Evolutionary conservation across 1,140 invertebrate species (phyloP).

Genomic region (Bombus waltoni): DNA sequence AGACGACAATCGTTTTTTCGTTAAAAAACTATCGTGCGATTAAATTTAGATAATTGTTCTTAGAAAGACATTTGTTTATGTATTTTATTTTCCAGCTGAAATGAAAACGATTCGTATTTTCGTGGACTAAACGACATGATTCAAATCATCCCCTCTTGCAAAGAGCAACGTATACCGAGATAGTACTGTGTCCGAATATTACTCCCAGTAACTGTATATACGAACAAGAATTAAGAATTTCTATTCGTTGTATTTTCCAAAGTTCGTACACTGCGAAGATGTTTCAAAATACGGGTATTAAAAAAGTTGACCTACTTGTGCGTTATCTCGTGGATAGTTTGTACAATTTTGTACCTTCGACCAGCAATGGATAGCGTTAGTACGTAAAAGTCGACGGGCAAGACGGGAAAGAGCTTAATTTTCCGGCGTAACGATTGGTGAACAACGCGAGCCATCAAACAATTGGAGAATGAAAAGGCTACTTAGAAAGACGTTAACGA

Average conservation of each 20-base stretch:
- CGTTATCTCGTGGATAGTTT: too few relatives aligned
- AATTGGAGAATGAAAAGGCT: background rate
- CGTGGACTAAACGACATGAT: too few relatives aligned
- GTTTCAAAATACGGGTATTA: slow-evolving; percentile 6
- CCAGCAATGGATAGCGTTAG: background rate
- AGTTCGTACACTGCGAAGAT: background rate
- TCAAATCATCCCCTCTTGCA: too few relatives aligned
- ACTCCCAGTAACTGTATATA: background rate
- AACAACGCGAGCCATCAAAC: background rate
- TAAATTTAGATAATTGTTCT: too few relatives aligned
- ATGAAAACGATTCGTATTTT: too few relatives aligned
- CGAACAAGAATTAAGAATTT: background rate
- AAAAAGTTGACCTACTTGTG: background rate
- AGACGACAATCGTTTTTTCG: too few relatives aligned
- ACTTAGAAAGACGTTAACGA: background rate
- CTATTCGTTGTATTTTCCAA: background rate
- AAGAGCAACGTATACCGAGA: too few relatives aligned
- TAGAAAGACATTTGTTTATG: too few relatives aligned
- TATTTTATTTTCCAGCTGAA: too few relatives aligned
- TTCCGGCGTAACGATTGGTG: background rate
- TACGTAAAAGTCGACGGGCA: slow-evolving; percentile 1
- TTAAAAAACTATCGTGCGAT: too few relatives aligned
- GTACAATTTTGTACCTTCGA: background rate
- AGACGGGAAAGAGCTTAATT: background rate
- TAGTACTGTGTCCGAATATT: too few relatives aligned